A percentile compares a stretch with the other conserved stretches of the same genome.
phyloP scores from a whole-genome alignment of 1,140 invertebrate species.

The Anoplophora glabripennis region DNA sequence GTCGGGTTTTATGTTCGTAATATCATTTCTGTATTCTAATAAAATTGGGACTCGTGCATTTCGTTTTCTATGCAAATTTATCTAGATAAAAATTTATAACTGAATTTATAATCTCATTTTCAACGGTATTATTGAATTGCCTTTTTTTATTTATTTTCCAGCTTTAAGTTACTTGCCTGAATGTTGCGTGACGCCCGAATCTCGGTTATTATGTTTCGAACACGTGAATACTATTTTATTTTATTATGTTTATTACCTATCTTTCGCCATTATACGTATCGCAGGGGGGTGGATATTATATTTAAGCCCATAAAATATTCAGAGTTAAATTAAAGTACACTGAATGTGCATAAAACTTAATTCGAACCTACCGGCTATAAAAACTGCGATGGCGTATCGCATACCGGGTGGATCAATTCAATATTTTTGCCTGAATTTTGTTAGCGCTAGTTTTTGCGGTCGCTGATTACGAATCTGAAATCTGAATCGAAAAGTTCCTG shows the following conservation, averaged over 20 bases:
- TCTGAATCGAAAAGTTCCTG: no score
- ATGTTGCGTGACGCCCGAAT: background rate
- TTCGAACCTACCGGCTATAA: no score
- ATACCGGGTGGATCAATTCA: no score
- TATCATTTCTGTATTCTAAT: background rate
- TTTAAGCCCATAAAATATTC: background rate
- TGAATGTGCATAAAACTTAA: background rate
- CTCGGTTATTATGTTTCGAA: background rate
- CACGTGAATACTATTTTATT: background rate
- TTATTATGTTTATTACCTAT: conserved; percentile 5
- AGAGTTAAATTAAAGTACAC: background rate
- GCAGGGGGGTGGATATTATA: background rate
- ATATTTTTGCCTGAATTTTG: no score
- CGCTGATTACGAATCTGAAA: no score
- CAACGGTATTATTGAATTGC: background rate
- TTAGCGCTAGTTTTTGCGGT: no score
- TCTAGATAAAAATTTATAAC: background rate
- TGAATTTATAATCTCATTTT: background rate
- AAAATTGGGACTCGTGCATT: no score
- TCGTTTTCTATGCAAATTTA: conserved; percentile 1
- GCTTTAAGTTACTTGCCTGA: background rate
- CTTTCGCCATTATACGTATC: background rate
- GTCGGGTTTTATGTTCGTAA: background rate
- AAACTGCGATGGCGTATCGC: no score
- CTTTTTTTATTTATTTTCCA: background rate